Percentiles rank a stretch among this genome's conserved stretches.
Evolutionary conservation across 2,888 invertebrate genomes (phyloP).

Genomic region (Meloe dianella): DNA sequence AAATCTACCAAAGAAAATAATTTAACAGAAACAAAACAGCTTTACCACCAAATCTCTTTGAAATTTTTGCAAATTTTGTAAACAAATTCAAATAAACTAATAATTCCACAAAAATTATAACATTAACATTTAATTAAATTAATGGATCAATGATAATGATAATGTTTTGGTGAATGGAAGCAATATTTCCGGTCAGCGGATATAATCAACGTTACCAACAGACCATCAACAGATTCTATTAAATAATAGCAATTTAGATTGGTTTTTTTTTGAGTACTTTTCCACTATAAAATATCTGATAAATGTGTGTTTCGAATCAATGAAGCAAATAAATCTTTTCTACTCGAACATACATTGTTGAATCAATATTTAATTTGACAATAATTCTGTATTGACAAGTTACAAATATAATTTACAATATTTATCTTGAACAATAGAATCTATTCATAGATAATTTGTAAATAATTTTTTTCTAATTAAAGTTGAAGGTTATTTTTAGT

Average conservation of each 20-base stretch:
- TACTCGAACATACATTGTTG: not conserved
- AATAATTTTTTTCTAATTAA: too few relatives aligned
- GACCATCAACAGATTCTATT: constrained; percentile 20
- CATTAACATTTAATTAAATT: not conserved
- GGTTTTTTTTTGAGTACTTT: not conserved
- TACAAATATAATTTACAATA: too few relatives aligned
- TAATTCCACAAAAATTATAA: not conserved
- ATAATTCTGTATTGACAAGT: too few relatives aligned
- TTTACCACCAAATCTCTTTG: too few relatives aligned
- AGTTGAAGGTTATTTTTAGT: too few relatives aligned
- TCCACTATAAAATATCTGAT: not conserved
- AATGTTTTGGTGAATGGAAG: constrained; percentile 38
- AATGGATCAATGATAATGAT: constrained; percentile 20
- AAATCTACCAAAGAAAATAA: too few relatives aligned
- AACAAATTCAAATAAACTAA: too few relatives aligned
- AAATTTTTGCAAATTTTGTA: too few relatives aligned
- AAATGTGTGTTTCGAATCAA: not conserved
- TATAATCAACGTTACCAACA: constrained; percentile 38
- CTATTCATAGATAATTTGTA: too few relatives aligned
- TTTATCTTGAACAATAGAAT: too few relatives aligned
- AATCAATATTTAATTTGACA: too few relatives aligned
- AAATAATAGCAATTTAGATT: constrained; percentile 7
- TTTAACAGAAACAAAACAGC: too few relatives aligned
- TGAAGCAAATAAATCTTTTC: not conserved
- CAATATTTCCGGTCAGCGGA: constrained; percentile 38